phyloP scores from a whole-genome alignment of 1,140 invertebrate genomes.

The Batillaria attramentaria region DNA sequence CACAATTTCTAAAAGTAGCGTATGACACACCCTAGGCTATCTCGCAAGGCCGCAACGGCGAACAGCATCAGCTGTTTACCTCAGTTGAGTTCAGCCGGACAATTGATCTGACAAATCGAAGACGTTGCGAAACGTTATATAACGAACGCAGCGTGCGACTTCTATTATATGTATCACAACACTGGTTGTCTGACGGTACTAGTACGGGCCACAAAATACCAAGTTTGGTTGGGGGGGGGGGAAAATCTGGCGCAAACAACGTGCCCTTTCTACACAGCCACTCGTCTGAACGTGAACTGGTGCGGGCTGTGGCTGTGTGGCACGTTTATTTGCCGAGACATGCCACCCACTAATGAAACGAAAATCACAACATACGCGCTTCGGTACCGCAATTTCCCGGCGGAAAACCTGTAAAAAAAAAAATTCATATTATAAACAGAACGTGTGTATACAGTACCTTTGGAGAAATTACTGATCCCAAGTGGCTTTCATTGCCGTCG shows the following conservation, averaged over 20 bases:
- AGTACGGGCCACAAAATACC: background rate
- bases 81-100: background rate
- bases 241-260: constrained; percentile 28
- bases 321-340: background rate
- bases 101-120: constrained; percentile 5
- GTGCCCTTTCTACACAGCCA: constrained; percentile 25
- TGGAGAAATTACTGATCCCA: constrained; percentile 28
- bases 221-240: background rate
- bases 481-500: constrained; percentile 28
- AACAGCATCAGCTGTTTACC: constrained; percentile 22
- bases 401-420: background rate
- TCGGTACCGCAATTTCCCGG: too few species aligned
- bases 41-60: background rate
- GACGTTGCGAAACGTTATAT: background rate
- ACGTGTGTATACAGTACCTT: constrained; percentile 14
- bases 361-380: constrained; percentile 15
- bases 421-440: background rate
- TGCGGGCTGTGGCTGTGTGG: constrained; percentile 10
- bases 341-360: background rate
- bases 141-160: background rate
- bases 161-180: background rate
- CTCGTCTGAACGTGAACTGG: constrained; percentile 13
- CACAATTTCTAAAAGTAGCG: too few species aligned
- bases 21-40: background rate
- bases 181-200: background rate